Conservation (phyloP, 2,797 vertebrate species). For the Borostomias antarcticus region DNA sequence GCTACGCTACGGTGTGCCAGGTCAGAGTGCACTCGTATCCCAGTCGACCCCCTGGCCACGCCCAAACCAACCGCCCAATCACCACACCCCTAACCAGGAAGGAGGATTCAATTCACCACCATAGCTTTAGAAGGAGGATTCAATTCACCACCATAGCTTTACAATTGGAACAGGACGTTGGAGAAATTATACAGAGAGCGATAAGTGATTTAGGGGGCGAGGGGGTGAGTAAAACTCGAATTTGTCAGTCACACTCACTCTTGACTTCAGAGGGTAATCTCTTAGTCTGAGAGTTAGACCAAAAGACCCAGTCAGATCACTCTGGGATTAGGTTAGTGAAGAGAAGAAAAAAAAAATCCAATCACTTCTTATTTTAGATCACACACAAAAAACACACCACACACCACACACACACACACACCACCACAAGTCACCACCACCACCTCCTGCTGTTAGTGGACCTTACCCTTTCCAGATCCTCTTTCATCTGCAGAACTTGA, state of each 20-base stretch:
- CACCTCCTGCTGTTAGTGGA: constrained; percentile 8
- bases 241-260: constrained; percentile 15
- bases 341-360: background rate
- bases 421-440: background rate
- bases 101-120: no score
- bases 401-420: background rate
- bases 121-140: background rate
- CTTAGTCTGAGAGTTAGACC: constrained; percentile 7
- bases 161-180: background rate
- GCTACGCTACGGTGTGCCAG: background rate
- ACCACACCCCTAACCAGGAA: background rate
- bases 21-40: background rate
- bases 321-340: background rate
- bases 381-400: no score
- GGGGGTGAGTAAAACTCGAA: background rate
- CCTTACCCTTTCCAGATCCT: constrained; percentile 78
- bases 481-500: constrained; percentile 71
- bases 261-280: constrained; percentile 15
- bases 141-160: background rate
- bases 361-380: background rate
- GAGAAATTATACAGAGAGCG: background rate
- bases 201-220: background rate
- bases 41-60: background rate
- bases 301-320: constrained; percentile 2
- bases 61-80: background rate